A percentile compares a stretch with the other conserved stretches of the same genome.
These are phyloP conservation scores for Chrysopilus asiliformis DNA, from an alignment of 2,888 invertebrate genomes.

Conservation along the genomic window DNA sequence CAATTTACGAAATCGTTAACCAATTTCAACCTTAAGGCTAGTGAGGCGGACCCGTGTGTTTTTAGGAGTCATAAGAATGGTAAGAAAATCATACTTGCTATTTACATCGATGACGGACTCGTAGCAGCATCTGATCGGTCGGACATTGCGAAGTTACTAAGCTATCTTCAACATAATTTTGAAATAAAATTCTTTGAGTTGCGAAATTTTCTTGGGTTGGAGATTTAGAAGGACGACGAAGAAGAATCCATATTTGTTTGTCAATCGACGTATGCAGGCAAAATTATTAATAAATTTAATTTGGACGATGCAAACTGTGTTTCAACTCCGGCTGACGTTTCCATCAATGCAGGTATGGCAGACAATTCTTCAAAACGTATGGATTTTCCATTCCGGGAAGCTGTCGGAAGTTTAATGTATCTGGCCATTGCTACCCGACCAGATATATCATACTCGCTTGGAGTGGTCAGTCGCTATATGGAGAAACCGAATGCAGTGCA, in stretches of 20 bases:
- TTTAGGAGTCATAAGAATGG: not conserved
- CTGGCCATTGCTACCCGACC: conserved; percentile 12
- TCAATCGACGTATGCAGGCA: conserved; percentile 7
- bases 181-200: conserved; percentile 1
- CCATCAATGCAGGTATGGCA: not conserved
- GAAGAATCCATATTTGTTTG: conserved; percentile 6
- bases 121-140: conserved; percentile 4
- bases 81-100: too few relatives aligned
- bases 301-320: conserved; percentile 12
- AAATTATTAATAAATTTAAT: conserved; percentile 9
- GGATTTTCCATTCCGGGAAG: conserved; percentile 2
- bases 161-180: conserved; percentile 5
- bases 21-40: conserved; percentile 3
- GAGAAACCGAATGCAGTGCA: conserved; percentile 11
- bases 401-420: conserved; percentile 7
- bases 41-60: conserved; percentile 7
- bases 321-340: conserved; percentile 7
- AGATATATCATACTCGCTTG: conserved; percentile 9
- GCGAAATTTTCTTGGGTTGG: conserved; percentile 9
- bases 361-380: not conserved
- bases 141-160: conserved; percentile 2
- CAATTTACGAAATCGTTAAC: conserved; percentile 7
- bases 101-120: conserved; percentile 6
- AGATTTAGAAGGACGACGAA: conserved; percentile 6
- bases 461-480: conserved; percentile 7